A percentile compares a stretch with the other conserved stretches of the same genome.
Conservation (phyloP, 1,140 invertebrate genomes). For the Colletes gigas region DNA sequence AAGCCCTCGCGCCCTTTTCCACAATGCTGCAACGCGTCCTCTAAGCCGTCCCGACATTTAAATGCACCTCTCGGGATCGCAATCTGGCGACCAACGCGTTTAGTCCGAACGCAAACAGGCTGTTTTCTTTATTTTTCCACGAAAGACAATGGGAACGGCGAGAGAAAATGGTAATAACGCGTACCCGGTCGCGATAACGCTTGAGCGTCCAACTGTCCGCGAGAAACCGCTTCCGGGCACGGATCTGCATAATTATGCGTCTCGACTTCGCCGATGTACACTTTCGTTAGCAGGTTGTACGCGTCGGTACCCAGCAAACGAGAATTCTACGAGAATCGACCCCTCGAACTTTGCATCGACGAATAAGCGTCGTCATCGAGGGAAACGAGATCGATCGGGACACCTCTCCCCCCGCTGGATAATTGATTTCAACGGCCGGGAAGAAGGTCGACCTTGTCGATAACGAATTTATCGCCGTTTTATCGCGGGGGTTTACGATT, state of each 20-base stretch:
- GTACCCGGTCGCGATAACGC: slow-evolving; percentile 20
- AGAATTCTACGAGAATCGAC: background rate
- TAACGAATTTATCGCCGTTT: too few species aligned
- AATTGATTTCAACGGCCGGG: too few species aligned
- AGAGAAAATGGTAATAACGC: slow-evolving; percentile 44
- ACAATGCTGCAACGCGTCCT: slow-evolving; percentile 24
- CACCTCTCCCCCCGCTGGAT: too few species aligned
- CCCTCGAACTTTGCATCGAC: too few species aligned
- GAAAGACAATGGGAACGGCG: slow-evolving; percentile 28
- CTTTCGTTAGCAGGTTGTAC: slow-evolving; percentile 10
- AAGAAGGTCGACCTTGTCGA: too few species aligned
- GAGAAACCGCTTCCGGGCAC: slow-evolving; percentile 31
- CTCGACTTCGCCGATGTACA: background rate
- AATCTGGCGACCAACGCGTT: slow-evolving; percentile 43
- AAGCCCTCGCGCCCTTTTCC: slow-evolving; percentile 21
- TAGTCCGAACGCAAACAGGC: slow-evolving; percentile 11
- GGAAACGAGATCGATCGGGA: too few species aligned
- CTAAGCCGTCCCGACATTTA: slow-evolving; percentile 11
- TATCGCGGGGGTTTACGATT: too few species aligned
- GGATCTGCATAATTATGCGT: slow-evolving; percentile 57
- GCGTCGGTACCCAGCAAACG: background rate
- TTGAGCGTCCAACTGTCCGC: slow-evolving; percentile 48
- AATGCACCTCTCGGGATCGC: slow-evolving; percentile 33
- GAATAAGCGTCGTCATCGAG: too few species aligned
- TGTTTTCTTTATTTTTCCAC: slow-evolving; percentile 3